Base-by-base conservation (phyloP, 2,888 invertebrate genomes). In the Caenorhabditis parvicauda region DNA sequence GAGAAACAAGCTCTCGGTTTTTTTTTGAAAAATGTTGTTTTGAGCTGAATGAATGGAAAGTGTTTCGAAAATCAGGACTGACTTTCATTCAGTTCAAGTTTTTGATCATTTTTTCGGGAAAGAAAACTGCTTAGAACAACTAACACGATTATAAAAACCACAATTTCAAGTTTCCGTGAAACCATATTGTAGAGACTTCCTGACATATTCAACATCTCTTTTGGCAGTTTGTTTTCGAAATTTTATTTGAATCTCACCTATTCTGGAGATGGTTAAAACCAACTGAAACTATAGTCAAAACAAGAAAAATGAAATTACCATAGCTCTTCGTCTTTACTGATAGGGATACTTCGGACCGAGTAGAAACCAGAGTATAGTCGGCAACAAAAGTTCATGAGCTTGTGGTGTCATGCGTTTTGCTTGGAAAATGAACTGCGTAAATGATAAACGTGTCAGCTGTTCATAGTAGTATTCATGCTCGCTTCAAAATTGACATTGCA, bases 261-360 rank as follows among this genome's bases (percentile, higher is more conserved):
- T 22, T 25, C n/a, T 21, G 29, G n/a, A 9, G 32, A 35, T 37
- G 7, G 27, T n/a, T 32, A 27, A 27, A 27, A 59, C 57, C n/a
- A n/a, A n/a, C n/a, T n/a, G n/a, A n/a, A n/a, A n/a, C n/a, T n/a
- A n/a, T n/a, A n/a, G n/a, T n/a, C n/a, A n/a, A n/a, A n/a, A 22
- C 7, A 56, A 56, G 21, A 7, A 21, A 54, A 35, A 2, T 17
- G 25, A 49, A 57, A 61, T 54, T 42, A 74, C 76, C 76, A 75
- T 37, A 60, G 66, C 38, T 67, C 54, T 51, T 76, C 76, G 67
- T 76, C 76, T 58, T 74, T 68, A 59, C 72, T 69, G 37, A 76
- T 63, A 2, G 70, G 70, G 59, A 76, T 72, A 32, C 48, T 29
- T 35, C 59, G 56, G 50, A 68, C 61, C 7, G n/a, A 48, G 51